Evolutionary conservation across 2,797 vertebrate genomes (phyloP).

Genomic region (Periophthalmus magnuspinnatus): DNA sequence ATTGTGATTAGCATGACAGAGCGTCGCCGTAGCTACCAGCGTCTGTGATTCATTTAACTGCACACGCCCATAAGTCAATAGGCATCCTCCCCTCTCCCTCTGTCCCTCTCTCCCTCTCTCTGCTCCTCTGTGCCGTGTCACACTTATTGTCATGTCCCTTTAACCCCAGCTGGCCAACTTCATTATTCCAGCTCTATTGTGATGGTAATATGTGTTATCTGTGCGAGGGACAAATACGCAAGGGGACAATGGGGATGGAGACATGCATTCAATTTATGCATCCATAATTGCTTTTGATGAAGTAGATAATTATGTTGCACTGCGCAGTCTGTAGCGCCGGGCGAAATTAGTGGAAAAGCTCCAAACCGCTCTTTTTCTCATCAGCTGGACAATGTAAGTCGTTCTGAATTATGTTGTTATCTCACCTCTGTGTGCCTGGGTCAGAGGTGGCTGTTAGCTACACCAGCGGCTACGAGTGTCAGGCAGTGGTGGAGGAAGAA

Average conservation of each 20-base stretch:
- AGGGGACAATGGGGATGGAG: slow-evolving; percentile 71
- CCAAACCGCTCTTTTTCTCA: slow-evolving; percentile 35
- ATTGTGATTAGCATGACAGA: slow-evolving; percentile 20
- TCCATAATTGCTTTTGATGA: slow-evolving; percentile 78
- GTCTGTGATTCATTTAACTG: slow-evolving; percentile 54
- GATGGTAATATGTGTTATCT: slow-evolving; percentile 77
- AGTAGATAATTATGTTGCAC: slow-evolving; percentile 75
- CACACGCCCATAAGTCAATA: slow-evolving; percentile 46
- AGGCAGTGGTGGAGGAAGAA: not conserved
- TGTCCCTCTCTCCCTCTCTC: slow-evolving; percentile 38
- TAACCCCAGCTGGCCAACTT: slow-evolving; percentile 72
- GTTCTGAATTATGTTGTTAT: slow-evolving; percentile 10
- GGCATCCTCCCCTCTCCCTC: slow-evolving; percentile 26
- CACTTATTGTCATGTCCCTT: slow-evolving; percentile 69
- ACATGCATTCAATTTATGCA: slow-evolving; percentile 77
- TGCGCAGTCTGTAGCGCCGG: slow-evolving; percentile 42
- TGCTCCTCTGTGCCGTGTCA: slow-evolving; percentile 49
- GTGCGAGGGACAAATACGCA: slow-evolving; percentile 71
- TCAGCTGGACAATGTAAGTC: slow-evolving; percentile 40
- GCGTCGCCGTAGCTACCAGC: slow-evolving; percentile 16
- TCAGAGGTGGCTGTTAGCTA: slow-evolving; percentile 3
- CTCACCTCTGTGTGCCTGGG: slow-evolving; percentile 7
- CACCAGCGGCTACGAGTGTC: not conserved
- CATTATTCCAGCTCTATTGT: slow-evolving; percentile 75
- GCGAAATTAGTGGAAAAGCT: slow-evolving; percentile 45